Evolutionary conservation across 2,797 vertebrate species (phyloP).

Genomic region (Serranus cabrilla): DNA sequence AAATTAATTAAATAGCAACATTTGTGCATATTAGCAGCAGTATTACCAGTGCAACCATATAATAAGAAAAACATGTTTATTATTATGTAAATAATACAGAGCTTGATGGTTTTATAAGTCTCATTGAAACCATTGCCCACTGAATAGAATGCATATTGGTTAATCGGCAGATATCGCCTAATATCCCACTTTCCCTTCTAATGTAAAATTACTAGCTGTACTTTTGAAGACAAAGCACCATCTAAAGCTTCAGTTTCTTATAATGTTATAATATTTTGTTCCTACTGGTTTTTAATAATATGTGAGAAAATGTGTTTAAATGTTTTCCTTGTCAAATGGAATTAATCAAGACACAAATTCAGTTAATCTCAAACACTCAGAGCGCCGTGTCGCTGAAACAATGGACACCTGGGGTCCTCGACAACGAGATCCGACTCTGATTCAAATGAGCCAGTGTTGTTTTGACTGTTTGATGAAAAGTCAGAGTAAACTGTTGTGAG

Average conservation of each 20-base stretch:
- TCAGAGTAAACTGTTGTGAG: slow-evolving; percentile 13
- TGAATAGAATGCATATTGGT: background rate
- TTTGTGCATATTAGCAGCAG: too few relatives aligned
- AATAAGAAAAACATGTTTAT: background rate
- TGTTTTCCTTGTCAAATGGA: background rate
- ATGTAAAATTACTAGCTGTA: background rate
- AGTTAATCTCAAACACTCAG: background rate
- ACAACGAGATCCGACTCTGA: slow-evolving; percentile 17
- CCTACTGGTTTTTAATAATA: background rate
- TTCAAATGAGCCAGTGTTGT: slow-evolving; percentile 36
- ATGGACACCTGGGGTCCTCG: slow-evolving; percentile 8
- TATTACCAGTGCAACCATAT: background rate
- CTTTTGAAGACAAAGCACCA: slow-evolving; percentile 1
- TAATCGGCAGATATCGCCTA: background rate
- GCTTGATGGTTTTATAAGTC: background rate
- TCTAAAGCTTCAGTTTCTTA: background rate
- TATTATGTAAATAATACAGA: background rate
- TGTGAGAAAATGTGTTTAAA: background rate
- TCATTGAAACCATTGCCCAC: background rate
- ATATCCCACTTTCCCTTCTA: background rate
- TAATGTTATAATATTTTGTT: background rate
- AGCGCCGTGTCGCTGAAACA: background rate
- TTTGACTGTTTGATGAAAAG: slow-evolving; percentile 41
- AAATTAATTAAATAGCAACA: background rate
- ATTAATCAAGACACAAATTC: background rate